These are phyloP conservation scores for Glareola pratincola DNA, from an alignment of 2,113 vertebrate genomes.

Conservation along the genomic window DNA sequence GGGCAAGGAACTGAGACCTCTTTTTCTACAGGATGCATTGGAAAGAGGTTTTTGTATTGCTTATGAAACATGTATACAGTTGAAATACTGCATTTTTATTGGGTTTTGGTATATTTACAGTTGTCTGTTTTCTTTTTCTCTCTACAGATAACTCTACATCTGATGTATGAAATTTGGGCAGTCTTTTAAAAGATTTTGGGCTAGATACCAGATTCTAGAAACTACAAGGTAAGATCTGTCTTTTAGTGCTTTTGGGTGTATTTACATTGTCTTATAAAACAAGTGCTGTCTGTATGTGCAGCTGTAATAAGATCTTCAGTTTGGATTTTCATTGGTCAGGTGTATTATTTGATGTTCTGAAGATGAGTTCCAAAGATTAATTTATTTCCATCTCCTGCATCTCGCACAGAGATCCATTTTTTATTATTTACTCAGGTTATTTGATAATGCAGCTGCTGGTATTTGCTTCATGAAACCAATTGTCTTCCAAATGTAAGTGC, in stretches of 20 bases:
- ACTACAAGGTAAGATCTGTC: not conserved
- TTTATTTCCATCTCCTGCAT: not conserved
- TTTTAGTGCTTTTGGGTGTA: not conserved
- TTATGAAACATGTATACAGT: not conserved
- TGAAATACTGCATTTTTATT: not conserved
- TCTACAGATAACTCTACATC: not conserved
- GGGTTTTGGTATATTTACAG: not conserved
- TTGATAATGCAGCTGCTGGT: not conserved
- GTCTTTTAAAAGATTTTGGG: not conserved
- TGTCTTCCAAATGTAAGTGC: not conserved
- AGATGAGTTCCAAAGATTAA: not conserved
- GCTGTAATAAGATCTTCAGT: not conserved
- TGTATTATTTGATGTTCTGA: not conserved
- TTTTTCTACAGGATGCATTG: not conserved
- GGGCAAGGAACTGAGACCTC: not conserved
- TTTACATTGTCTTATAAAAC: not conserved
- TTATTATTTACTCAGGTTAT: not conserved
- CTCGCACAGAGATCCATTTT: not conserved
- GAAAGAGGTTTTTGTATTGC: not conserved
- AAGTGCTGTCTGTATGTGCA: not conserved
- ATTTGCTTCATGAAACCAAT: not conserved
- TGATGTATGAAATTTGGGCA: not conserved
- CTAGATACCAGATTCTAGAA: not conserved
- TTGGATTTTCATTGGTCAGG: not conserved
- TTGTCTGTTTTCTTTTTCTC: not conserved